These are phyloP conservation scores for Carpatolechia fugitivella DNA, from an alignment of 2,888 invertebrate genomes.

Conservation along the genomic window DNA sequence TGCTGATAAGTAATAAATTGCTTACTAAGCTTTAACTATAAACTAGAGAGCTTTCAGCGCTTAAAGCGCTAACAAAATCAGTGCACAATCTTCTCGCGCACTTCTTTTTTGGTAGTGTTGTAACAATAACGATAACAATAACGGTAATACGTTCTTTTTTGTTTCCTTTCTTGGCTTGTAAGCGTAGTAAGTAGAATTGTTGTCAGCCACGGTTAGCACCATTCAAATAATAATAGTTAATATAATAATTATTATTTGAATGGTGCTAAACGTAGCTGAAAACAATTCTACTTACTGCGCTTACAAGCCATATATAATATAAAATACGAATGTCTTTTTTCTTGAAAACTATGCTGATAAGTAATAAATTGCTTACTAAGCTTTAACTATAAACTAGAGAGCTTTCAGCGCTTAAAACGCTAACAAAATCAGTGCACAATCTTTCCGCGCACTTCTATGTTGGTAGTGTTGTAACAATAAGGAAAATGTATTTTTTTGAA, in stretches of 20 bases:
- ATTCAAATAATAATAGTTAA: too few relatives aligned
- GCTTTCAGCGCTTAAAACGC: constrained; percentile 10
- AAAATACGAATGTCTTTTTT: neutral
- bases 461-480: too few relatives aligned
- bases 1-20: neutral
- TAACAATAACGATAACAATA: too few relatives aligned
- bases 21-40: constrained; percentile 8
- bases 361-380: neutral
- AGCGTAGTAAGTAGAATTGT: too few relatives aligned
- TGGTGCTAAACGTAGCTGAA: too few relatives aligned
- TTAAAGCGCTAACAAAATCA: constrained; percentile 14
- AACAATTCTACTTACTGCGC: too few relatives aligned
- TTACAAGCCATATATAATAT: too few relatives aligned
- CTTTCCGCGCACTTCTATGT: neutral
- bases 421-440: constrained; percentile 14
- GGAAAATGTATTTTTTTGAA: too few relatives aligned
- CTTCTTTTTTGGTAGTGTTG: neutral
- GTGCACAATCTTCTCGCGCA: constrained; percentile 4
- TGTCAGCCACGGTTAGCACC: too few relatives aligned
- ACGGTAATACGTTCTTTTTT: too few relatives aligned
- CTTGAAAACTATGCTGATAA: neutral
- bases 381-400: constrained; percentile 11
- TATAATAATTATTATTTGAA: too few relatives aligned
- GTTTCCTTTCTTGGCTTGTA: too few relatives aligned
- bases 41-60: constrained; percentile 12